These are phyloP conservation scores for Kryptolebias marmoratus DNA, from an alignment of 2,113 vertebrate species.

Conservation along the genomic window DNA sequence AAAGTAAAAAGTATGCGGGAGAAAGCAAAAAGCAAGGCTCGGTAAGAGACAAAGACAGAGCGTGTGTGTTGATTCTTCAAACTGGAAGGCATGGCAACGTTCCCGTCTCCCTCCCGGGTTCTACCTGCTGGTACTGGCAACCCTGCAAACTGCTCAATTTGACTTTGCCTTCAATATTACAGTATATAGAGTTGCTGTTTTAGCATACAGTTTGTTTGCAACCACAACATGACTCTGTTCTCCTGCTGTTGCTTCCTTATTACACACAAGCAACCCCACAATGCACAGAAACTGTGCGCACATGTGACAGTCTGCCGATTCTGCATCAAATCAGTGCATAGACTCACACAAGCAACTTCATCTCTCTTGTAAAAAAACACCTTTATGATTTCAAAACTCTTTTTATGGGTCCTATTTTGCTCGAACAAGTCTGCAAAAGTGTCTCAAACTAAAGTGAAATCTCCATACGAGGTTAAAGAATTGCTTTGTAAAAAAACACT, in stretches of 20 bases:
- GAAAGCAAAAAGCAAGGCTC: constrained; percentile 4
- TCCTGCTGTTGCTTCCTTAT: constrained; percentile 14
- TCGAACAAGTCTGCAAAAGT: background rate
- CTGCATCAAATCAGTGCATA: too few species aligned
- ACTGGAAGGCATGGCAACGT: constrained; percentile 59
- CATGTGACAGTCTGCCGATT: constrained; percentile 5
- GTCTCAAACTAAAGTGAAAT: background rate
- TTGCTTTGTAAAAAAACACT: background rate
- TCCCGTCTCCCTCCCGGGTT: constrained; percentile 61
- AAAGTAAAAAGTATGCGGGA: background rate
- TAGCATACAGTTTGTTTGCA: constrained; percentile 85
- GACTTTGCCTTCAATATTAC: constrained; percentile 88
- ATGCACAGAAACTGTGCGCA: constrained; percentile 1
- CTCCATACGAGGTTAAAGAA: background rate
- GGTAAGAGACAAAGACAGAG: constrained; percentile 32
- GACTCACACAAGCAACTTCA: background rate
- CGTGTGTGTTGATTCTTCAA: constrained; percentile 49
- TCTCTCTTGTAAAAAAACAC: background rate
- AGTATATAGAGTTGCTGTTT: constrained; percentile 87
- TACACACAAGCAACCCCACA: constrained; percentile 14
- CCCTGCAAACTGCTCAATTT: constrained; percentile 83
- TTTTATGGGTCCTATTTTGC: background rate
- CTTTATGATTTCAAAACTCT: too few species aligned
- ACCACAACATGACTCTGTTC: constrained; percentile 36
- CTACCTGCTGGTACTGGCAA: constrained; percentile 81